Evolutionary conservation across 2,797 vertebrate species (phyloP), one percentile per base, ranked within the genome.

Genomic region (Sorex maritimensis): DNA sequence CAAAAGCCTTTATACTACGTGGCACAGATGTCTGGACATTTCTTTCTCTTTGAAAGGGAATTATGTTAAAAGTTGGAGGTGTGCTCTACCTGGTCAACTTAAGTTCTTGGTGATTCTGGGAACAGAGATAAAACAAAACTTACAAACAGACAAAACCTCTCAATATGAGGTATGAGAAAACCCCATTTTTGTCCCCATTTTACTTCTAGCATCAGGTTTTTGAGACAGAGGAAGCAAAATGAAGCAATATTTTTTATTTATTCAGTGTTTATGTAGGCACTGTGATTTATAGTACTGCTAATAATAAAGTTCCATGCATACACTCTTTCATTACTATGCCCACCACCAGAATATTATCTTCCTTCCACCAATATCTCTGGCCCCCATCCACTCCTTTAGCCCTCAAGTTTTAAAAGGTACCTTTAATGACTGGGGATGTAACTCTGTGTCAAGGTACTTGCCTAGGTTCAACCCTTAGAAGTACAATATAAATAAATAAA

Each of bases 31-130:
- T 34, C 77, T 80, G 30, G 30, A 52, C 34, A 58, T n/a, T 21
- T 30, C 41, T 78, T 93, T 86, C 63, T 15, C 11, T 90, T 81
- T 21, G n/a, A 86, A 78, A 75, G 21, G 24, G 3, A 86, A 52
- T 72, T 68, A 26, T 81, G 92, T 84, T 28, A 52, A 52, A 38
- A 68, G n/a, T 12, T 63, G 24, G 19, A 67, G 21, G 19, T 41
- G 73, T 4, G 55, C 79, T 87, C 79, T 87, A 19, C n/a, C 41
- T 44, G 49, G 65, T 9, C 19, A 52, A 82, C 55, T 85, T 71
- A 81, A n/a, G 58, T 69, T 1, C 17, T 86, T 6, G 52, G 58
- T 30, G 80, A 68, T 13, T 63, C 79, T 78, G 63, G 52, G 38
- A 61, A 38, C 46, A 28, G 10, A 34, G 26, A 8, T 87, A 63